Evolutionary conservation across 2,113 vertebrate species (phyloP), one percentile per base, ranked within the genome.

Genomic region (Anhinga rufa): DNA sequence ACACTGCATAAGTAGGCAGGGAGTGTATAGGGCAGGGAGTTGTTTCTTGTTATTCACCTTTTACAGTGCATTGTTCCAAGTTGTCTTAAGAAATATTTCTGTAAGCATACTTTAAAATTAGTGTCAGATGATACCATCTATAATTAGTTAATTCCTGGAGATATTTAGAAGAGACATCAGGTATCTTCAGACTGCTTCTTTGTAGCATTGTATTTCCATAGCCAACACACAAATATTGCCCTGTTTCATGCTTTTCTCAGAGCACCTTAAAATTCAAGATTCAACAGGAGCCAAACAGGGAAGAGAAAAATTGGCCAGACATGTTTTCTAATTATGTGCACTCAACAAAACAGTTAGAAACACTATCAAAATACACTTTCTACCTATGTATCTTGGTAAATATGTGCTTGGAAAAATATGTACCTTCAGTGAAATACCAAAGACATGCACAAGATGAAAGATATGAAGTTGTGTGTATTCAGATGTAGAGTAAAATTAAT

Each of bases 261-360:
- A 92, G 81, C 26, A 86, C 55, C 36, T 94, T 85, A 75, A 79
- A 91, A 92, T 38, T 58, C 57, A 89, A 72, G 42, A 75, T 60
- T 82, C 84, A 91, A 88, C 70, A 62, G 20, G 49, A 93, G n/a
- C 76, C 85, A 75, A 86, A 79, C 28, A 65, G 12, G 4, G 49
- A 92, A 62, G 46, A 92, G 61, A 88, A 76, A 87, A 92, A 93
- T 48, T 88, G 92, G 95, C 87, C 70, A 91, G 82, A 85, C 70
- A 55, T 65, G 34, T 82, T 87, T 81, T 70, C 51, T 90, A 78
- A 85, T 80, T 77, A 84, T 69, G 54, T 81, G 32, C 44, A 96
- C 66, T 91, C 92, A 86, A 82, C 62, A 93, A 92, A 96, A 69
- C 54, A 86, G 77, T 62, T 64, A 88, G 64, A 94, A 97, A 91